Percentiles rank a stretch among this genome's conserved stretches.
These are phyloP conservation scores for Ctenopoma multispine DNA, from an alignment of 2,797 vertebrate species.

Conservation along the genomic window DNA sequence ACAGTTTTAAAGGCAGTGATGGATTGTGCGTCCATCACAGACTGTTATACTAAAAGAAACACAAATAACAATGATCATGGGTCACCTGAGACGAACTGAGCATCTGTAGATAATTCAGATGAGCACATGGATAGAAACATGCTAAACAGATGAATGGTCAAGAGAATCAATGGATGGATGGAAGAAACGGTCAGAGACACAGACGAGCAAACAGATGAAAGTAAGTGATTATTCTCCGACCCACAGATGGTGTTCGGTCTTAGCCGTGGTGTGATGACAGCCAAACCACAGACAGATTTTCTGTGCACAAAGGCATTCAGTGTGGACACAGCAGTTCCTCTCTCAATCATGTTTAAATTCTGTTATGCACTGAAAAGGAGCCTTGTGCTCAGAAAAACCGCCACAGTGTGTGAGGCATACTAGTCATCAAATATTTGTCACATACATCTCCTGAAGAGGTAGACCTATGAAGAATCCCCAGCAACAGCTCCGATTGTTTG, in stretches of 20 bases:
- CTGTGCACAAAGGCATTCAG: conserved; percentile 51
- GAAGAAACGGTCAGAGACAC: conserved; percentile 25
- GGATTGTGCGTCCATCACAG: neutral
- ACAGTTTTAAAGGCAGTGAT: neutral
- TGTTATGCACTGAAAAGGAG: conserved; percentile 33
- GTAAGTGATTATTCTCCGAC: conserved; percentile 49
- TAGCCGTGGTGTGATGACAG: conserved; percentile 39
- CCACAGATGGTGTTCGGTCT: conserved; percentile 61
- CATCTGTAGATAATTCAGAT: conserved; percentile 13
- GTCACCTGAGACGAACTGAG: conserved; percentile 18
- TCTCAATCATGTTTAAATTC: conserved; percentile 59
- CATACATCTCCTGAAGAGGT: conserved; percentile 14
- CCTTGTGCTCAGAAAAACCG: neutral
- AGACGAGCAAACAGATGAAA: conserved; percentile 54
- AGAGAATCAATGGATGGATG: conserved; percentile 8
- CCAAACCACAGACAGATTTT: conserved; percentile 51
- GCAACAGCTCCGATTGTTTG: conserved; percentile 39
- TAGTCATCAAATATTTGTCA: conserved; percentile 21
- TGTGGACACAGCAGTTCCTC: conserved; percentile 55
- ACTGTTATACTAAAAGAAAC: conserved; percentile 9
- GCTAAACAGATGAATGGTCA: conserved; percentile 20
- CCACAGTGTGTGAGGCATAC: conserved; percentile 12
- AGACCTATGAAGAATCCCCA: conserved; percentile 9
- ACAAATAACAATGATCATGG: conserved; percentile 11
- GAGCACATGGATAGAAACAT: conserved; percentile 17